Percentiles rank a stretch among this genome's conserved stretches.
These are phyloP conservation scores for Creontiades dilutus DNA, from an alignment of 2,888 invertebrate genomes.

Conservation along the genomic window DNA sequence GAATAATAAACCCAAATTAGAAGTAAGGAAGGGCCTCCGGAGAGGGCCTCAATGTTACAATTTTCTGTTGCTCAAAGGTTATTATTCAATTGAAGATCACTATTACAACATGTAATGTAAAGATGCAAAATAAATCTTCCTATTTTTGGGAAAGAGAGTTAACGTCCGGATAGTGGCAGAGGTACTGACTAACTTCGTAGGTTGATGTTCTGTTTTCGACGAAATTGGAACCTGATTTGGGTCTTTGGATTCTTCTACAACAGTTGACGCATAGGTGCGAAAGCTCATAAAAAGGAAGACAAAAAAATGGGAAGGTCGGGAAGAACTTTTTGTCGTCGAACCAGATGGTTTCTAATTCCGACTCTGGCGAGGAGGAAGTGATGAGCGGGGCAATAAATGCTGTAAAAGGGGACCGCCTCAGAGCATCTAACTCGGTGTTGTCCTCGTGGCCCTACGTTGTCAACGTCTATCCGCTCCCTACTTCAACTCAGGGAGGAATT, in stretches of 20 bases:
- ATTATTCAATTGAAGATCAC: too few relatives aligned
- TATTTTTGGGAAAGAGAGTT: too few relatives aligned
- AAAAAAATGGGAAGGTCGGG: neutral
- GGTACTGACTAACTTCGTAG: too few relatives aligned
- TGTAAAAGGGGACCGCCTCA: neutral
- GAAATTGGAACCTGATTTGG: neutral
- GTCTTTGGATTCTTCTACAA: too few relatives aligned
- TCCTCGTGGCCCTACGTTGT: neutral
- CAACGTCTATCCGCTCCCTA: neutral
- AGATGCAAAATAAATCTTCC: too few relatives aligned
- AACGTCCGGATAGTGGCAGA: too few relatives aligned
- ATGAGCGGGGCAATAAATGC: slow-evolving; percentile 16
- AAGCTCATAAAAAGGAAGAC: neutral
- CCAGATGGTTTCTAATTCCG: slow-evolving; percentile 31
- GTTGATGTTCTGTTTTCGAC: neutral
- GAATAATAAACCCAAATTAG: too few relatives aligned
- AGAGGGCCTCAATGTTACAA: too few relatives aligned
- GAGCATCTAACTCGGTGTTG: neutral
- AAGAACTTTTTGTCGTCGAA: neutral
- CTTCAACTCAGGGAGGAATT: too few relatives aligned
- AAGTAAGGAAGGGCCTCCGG: too few relatives aligned
- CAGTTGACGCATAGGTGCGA: neutral
- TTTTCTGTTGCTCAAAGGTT: too few relatives aligned
- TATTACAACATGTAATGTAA: too few relatives aligned
- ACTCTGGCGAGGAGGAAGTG: neutral